Evolutionary conservation across 2,113 vertebrate species (phyloP).

Genomic region (Danio rerio): GRCz12tu NC_133194.1:28501001-28501500

Average conservation of each 20-base stretch:
- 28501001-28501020: constrained; percentile 8
- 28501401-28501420: neutral
- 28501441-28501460: neutral
- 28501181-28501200: constrained; percentile 41
- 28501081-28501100: constrained; percentile 32
- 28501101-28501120: constrained; percentile 17
- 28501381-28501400: neutral
- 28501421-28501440: neutral
- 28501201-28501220: constrained; percentile 51
- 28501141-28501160: constrained; percentile 60
- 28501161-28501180: constrained; percentile 40
- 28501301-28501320: constrained; percentile 24
- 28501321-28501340: neutral
- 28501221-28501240: neutral
- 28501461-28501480: neutral
- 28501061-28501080: constrained; percentile 29
- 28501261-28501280: constrained; percentile 14
- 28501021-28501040: constrained; percentile 78
- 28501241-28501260: neutral
- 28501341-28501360: too few relatives aligned
- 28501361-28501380: neutral
- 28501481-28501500: neutral
- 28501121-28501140: constrained; percentile 38
- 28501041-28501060: constrained; percentile 27
- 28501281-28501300: constrained; percentile 41